A percentile compares a stretch with the other conserved stretches of the same genome.
phyloP scores from a whole-genome alignment of 2,113 vertebrate species.

The Pycnonotus jocosus region DNA sequence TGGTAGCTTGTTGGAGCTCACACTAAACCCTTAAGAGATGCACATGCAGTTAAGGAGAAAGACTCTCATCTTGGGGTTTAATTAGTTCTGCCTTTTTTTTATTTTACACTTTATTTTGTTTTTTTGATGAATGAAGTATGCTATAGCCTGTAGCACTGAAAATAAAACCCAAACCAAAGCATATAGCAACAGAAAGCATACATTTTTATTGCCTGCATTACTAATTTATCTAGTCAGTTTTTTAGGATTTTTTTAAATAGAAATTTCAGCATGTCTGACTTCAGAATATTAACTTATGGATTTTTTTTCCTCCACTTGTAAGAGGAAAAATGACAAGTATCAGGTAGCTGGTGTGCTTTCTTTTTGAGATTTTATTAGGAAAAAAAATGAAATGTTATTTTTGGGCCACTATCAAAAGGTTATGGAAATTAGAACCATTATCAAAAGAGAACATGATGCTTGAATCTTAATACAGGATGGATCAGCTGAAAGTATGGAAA shows the following conservation, averaged over 20 bases:
- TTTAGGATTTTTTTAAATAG: neutral
- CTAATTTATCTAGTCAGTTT: neutral
- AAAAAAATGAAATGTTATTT: neutral
- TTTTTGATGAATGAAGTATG: neutral
- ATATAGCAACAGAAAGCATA: neutral
- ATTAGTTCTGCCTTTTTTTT: neutral
- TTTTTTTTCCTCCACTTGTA: neutral
- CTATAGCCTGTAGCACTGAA: neutral
- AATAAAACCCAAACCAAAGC: neutral
- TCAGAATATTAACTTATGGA: neutral
- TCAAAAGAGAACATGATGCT: neutral
- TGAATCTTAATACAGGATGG: neutral
- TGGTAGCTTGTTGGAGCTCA: neutral
- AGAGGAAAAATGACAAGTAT: neutral
- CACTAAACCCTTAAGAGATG: constrained; percentile 25
- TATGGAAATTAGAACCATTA: neutral
- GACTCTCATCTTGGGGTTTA: neutral
- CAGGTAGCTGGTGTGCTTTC: neutral
- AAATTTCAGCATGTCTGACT: neutral
- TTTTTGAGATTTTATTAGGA: neutral
- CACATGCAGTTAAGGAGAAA: neutral
- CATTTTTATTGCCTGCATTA: neutral
- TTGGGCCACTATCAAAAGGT: neutral
- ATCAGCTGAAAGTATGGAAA: neutral
- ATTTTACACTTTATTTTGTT: neutral